Conservation (phyloP, 2,113 vertebrate genomes). For the Buteo buteo region DNA sequence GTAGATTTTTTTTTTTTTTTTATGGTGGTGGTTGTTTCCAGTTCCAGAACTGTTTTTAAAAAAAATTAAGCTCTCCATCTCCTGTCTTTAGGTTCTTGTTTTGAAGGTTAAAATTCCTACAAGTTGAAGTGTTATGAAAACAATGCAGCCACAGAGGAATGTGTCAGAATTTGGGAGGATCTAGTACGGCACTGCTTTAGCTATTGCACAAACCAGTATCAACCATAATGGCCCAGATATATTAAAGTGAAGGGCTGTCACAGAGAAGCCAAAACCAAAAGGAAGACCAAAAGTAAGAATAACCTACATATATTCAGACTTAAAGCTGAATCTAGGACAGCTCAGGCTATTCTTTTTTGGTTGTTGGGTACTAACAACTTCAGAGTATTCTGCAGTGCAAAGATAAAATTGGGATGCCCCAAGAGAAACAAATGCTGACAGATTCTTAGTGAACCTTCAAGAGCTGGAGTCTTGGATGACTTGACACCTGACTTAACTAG, state of each 20-base stretch:
- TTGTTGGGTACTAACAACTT: neutral
- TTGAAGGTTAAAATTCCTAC: neutral
- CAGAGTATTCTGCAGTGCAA: neutral
- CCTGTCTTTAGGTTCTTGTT: neutral
- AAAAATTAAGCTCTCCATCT: neutral
- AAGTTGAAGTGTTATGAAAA: neutral
- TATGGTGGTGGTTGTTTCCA: neutral
- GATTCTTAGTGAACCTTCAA: neutral
- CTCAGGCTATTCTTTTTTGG: neutral
- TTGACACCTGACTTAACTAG: neutral
- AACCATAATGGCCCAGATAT: neutral
- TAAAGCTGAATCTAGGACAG: neutral
- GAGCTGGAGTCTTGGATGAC: neutral
- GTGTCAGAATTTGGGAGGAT: neutral
- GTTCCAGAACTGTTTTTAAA: neutral
- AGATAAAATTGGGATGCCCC: neutral
- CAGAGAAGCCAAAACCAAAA: neutral
- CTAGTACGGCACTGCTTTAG: neutral
- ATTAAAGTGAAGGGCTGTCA: neutral
- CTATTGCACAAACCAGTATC: neutral
- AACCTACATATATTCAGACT: neutral
- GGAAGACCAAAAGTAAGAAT: neutral
- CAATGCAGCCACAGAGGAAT: neutral
- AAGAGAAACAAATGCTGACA: neutral
- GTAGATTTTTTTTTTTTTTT: neutral